Percentiles rank a stretch among this genome's conserved stretches.
phyloP scores from a whole-genome alignment of 2,888 invertebrate genomes.

The Strigamia maritima region DNA sequence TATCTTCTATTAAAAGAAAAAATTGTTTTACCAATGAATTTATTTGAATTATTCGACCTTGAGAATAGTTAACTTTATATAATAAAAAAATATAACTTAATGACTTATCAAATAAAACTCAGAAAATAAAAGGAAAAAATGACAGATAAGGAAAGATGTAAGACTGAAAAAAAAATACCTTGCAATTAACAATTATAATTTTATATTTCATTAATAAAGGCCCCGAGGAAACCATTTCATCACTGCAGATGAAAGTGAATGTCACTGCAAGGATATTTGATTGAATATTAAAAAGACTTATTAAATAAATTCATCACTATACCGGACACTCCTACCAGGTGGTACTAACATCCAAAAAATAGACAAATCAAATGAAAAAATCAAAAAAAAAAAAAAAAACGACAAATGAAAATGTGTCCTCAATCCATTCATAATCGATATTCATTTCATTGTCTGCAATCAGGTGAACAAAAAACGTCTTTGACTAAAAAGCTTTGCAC shows the following conservation, averaged over 20 bases:
- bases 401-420: background rate
- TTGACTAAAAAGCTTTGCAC: background rate
- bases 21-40: background rate
- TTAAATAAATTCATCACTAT: background rate
- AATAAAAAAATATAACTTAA: background rate
- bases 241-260: background rate
- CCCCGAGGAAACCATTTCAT: background rate
- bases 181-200: conserved; percentile 15
- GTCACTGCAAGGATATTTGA: background rate
- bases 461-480: conserved; percentile 14
- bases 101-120: background rate
- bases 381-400: background rate
- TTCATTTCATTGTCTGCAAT: background rate
- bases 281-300: conserved; percentile 14
- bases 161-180: background rate
- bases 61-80: background rate
- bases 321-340: background rate
- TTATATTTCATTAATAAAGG: conserved; percentile 15
- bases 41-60: background rate
- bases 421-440: background rate
- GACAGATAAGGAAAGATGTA: background rate
- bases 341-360: background rate
- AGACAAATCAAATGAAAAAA: background rate
- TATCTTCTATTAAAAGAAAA: background rate
- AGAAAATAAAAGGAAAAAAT: background rate